Evolutionary conservation across 2,797 vertebrate genomes (phyloP).

Genomic region (Eulemur mongoz): DNA sequence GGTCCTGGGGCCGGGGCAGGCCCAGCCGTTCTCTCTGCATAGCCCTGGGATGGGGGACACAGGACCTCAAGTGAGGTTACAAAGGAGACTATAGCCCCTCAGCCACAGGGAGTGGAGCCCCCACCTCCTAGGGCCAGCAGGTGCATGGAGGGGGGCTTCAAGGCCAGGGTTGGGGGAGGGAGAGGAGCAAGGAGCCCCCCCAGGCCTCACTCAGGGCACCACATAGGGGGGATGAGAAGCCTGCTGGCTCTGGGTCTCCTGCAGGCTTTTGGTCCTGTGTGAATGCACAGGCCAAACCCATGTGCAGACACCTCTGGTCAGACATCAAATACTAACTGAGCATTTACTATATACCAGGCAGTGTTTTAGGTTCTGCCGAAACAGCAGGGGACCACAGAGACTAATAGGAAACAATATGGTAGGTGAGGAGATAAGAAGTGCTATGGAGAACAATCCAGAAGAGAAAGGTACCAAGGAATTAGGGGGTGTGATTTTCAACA

Average conservation of each 20-base stretch:
- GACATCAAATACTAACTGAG: not conserved
- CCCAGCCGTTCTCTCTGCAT: not conserved
- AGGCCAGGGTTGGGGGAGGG: not conserved
- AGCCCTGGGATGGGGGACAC: not conserved
- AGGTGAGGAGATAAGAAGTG: not conserved
- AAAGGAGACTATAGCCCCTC: not conserved
- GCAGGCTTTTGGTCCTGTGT: no score
- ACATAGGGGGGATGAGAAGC: not conserved
- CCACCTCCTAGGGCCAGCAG: not conserved
- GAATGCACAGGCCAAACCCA: rapidly evolving
- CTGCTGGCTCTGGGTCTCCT: not conserved
- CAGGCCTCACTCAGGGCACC: not conserved
- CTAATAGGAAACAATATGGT: not conserved
- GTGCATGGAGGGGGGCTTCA: not conserved
- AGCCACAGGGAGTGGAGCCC: not conserved
- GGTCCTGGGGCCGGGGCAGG: not conserved
- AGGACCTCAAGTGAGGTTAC: not conserved
- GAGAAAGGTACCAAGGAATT: not conserved
- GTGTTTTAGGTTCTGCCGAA: not conserved
- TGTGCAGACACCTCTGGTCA: rapidly evolving
- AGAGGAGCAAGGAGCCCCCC: not conserved
- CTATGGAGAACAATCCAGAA: not conserved
- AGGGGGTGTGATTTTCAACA: not conserved
- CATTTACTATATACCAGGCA: not conserved
- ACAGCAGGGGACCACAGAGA: not conserved